A percentile compares a stretch with the other conserved stretches of the same genome.
These are phyloP conservation scores for Acanthaster planci DNA, from an alignment of 35 echinoderm and acorn worm species.

Conservation along the genomic window DNA sequence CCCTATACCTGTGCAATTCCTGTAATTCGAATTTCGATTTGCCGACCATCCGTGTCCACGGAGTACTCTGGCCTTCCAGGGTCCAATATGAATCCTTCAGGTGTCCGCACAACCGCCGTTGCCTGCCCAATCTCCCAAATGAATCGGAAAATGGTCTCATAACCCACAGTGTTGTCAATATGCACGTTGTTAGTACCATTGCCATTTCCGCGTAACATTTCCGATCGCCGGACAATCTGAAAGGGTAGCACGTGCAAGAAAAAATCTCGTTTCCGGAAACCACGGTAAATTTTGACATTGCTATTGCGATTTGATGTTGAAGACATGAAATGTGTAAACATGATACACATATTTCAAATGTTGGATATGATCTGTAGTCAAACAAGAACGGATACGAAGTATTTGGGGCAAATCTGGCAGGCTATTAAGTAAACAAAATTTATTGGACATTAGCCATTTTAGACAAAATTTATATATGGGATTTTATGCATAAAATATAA, in stretches of 20 bases:
- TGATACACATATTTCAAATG: too few relatives aligned
- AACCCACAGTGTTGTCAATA: background rate
- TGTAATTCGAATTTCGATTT: background rate
- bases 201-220: background rate
- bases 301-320: too few relatives aligned
- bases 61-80: background rate
- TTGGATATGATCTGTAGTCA: too few relatives aligned
- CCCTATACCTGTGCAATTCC: background rate
- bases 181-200: background rate
- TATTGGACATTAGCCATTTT: too few relatives aligned
- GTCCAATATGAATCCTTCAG: background rate
- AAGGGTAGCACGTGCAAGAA: background rate
- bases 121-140: constrained; percentile 3
- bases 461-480: too few relatives aligned
- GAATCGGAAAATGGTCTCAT: background rate
- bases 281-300: too few relatives aligned
- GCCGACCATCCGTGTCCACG: background rate
- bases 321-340: too few relatives aligned
- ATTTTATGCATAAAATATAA: too few relatives aligned
- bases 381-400: too few relatives aligned
- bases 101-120: background rate
- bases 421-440: too few relatives aligned
- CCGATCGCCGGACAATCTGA: background rate
- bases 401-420: too few relatives aligned
- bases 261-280: too few relatives aligned